Evolutionary conservation across 2,113 vertebrate genomes (phyloP).

Genomic region (Myrmecobius fasciatus): DNA sequence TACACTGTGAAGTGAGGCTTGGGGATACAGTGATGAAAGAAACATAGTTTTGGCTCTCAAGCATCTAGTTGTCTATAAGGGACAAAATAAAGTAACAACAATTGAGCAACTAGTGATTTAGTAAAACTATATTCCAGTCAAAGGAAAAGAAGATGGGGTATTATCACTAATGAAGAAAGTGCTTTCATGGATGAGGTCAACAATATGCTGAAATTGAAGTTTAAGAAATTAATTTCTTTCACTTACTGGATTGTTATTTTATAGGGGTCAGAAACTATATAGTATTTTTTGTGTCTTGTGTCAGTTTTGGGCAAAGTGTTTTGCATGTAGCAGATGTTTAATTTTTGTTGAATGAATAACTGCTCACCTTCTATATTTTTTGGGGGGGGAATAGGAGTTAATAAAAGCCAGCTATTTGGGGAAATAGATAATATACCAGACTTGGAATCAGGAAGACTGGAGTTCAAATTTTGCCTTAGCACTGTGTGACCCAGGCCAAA

Average conservation of each 20-base stretch:
- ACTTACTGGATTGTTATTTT: not conserved
- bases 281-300: not conserved
- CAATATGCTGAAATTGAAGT: not conserved
- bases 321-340: not conserved
- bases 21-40: not conserved
- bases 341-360: not conserved
- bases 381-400: not conserved
- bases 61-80: not conserved
- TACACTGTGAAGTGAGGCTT: not conserved
- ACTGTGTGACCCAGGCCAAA: not conserved
- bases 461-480: not conserved
- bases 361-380: not conserved
- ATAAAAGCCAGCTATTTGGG: not conserved
- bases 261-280: not conserved
- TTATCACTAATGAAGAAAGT: not conserved
- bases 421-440: not conserved
- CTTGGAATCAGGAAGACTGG: not conserved
- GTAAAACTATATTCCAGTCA: slow-evolving; percentile 23
- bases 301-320: not conserved
- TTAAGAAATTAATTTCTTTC: not conserved
- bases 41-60: not conserved
- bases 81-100: not conserved
- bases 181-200: not conserved
- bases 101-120: not conserved
- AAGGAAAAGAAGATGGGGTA: not conserved